Evolutionary conservation across 2,888 invertebrate genomes (phyloP).

Genomic region (Hirtodrosophila cameraria): DNA sequence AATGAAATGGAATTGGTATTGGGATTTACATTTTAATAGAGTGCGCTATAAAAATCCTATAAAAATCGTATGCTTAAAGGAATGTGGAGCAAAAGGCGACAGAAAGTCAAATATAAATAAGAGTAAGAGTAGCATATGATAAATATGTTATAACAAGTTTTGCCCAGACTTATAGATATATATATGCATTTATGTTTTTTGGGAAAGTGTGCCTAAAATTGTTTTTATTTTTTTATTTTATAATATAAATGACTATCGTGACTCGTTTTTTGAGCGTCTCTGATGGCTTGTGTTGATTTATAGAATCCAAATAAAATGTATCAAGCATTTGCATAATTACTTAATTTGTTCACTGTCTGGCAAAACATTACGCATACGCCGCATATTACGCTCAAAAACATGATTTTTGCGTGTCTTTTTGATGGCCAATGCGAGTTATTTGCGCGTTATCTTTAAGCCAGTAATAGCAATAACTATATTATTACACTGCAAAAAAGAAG

Average conservation of each 20-base stretch:
- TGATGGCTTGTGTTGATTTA: constrained; percentile 57
- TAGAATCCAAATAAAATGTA: constrained; percentile 59
- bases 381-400: constrained; percentile 44
- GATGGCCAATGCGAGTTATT: constrained; percentile 15
- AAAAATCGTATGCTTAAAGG: constrained; percentile 43
- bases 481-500: constrained; percentile 6
- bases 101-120: constrained; percentile 2
- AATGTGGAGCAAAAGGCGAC: constrained; percentile 37
- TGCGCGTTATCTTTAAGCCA: constrained; percentile 27
- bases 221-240: constrained; percentile 27
- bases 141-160: constrained; percentile 41
- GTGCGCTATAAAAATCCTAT: constrained; percentile 68
- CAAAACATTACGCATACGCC: constrained; percentile 56
- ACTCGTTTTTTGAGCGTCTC: constrained; percentile 46
- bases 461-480: constrained; percentile 3
- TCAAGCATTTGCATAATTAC: constrained; percentile 70
- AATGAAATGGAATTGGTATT: too few relatives aligned
- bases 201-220: constrained; percentile 38
- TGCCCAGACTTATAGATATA: background rate
- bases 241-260: constrained; percentile 61
- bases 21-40: constrained; percentile 77
- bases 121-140: constrained; percentile 5
- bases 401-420: constrained; percentile 52
- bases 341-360: constrained; percentile 51
- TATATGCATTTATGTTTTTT: constrained; percentile 14